Base-by-base conservation (phyloP, 2,888 invertebrate species). In the Scrobipalpa atriplicella region DNA sequence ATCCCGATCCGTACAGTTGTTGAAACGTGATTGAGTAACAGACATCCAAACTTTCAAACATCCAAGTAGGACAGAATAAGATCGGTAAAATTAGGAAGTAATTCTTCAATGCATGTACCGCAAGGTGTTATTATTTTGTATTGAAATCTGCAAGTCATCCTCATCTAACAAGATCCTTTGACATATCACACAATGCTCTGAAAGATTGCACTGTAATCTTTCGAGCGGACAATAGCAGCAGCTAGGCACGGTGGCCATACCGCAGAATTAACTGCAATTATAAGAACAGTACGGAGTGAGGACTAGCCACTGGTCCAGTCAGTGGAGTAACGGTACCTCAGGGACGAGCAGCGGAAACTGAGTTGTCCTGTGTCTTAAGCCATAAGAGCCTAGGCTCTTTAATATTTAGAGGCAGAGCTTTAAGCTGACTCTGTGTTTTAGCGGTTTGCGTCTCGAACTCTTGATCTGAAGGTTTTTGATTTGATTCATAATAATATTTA, bases 221-320 rank as follows among this genome's bases (percentile, higher is more conserved):
- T 66, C 73, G 82, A 64, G 74, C 63, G 47, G 1, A 18, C 66
- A 69, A 56, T 80, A 83, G 74, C 77, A 72, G 79, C 77, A 72
- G 78, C 78, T 77, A 78, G 73, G 72, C 72, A 70, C 64, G 72
- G 68, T 72, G 71, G 68, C 72, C 81, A 76, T 80, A 80, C 78
- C 75, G 80, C 84, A 81, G 84, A 81, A 89, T 88, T 89, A 86
- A 86, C 88, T 86, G 87, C 90, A 91, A 91, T 91, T 91, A 90
- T 84, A 87, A 85, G 85, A 85, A 89, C 89, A 89, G 89, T 89
- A 87, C 84, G 75, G 78, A 70, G 75, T 71, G 71, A 72, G 70
- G 58, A 58, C n/a, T 11, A 38, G 38, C 56, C 36, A 78, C 84
- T 77, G 73, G 84, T 75, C 76, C 75, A 75, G 79, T 86, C 83